These are phyloP conservation scores for Drosophila nannoptera DNA, from an alignment of 1,140 invertebrate species.

Conservation along the genomic window DNA sequence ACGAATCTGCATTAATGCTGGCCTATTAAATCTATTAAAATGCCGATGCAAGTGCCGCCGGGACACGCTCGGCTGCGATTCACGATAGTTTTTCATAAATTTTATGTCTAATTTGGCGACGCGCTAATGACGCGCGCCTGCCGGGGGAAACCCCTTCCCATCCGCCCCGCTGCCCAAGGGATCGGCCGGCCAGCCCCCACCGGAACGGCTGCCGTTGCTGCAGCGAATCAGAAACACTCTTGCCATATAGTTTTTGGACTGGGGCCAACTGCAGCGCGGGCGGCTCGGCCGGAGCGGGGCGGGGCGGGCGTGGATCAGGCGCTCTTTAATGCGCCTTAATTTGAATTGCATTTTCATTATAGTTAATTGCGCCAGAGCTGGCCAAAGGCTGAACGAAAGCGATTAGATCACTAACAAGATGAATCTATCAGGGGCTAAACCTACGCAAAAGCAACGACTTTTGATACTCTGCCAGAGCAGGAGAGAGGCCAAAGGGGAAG, in stretches of 20 bases:
- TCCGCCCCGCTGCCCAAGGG: background rate
- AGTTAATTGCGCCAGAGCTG: slow-evolving; percentile 53
- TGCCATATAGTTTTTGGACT: slow-evolving; percentile 68
- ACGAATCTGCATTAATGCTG: slow-evolving; percentile 6
- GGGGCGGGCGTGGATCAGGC: slow-evolving; percentile 36
- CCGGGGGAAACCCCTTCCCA: slow-evolving; percentile 6
- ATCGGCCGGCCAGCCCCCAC: no score
- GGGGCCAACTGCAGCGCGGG: slow-evolving; percentile 46
- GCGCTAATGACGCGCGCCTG: slow-evolving; percentile 47
- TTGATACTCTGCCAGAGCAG: background rate
- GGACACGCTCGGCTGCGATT: slow-evolving; percentile 5
- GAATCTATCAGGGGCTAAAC: slow-evolving; percentile 1
- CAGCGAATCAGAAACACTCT: slow-evolving; percentile 70
- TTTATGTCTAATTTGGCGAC: slow-evolving; percentile 46
- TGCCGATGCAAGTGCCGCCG: slow-evolving; percentile 17
- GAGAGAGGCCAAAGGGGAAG: slow-evolving; percentile 14
- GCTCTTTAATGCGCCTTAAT: slow-evolving; percentile 61
- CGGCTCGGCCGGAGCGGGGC: slow-evolving; percentile 4
- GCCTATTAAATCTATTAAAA: slow-evolving; percentile 50
- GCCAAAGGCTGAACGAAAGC: slow-evolving; percentile 14
- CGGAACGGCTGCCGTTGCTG: slow-evolving; percentile 30
- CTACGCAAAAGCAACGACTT: background rate
- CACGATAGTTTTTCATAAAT: slow-evolving; percentile 41
- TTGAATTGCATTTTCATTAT: slow-evolving; percentile 64
- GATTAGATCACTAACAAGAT: slow-evolving; percentile 34